Evolutionary conservation across 2,888 invertebrate species (phyloP), one percentile per base, ranked within the genome.

Genomic region (Pristionchus mayeri): DNA sequence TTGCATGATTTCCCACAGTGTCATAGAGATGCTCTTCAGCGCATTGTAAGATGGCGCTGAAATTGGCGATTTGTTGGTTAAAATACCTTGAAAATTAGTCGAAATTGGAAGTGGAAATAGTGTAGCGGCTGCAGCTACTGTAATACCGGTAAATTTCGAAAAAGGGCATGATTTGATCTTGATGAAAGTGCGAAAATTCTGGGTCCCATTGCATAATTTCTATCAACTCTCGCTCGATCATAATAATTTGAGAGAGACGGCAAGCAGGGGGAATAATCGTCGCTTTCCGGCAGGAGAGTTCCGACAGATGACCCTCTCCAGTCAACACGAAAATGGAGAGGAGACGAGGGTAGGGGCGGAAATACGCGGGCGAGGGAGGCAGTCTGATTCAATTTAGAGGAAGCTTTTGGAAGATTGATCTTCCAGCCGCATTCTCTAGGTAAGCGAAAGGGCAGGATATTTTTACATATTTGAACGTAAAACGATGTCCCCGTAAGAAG

Each of bases 1-100:
- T 93, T 95, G 94, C 91, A 95, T 94, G 91, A 95, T 95, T 93
- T 95, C 95, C 94, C 95, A 95, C 92, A 95, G 94, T 80, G 94
- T 94, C 86, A 93, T 93, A 52, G 93, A 93, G 85, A 93, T 93
- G 85, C 93, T 93, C 67, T 94, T 94, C 79, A 94, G 93, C 88
- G 95, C 94, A 92, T 94, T 94, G 87, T 94, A 94, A 82, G 95
- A 94, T 81, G 95, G 93, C 91, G 94, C 94, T 93, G 94, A 92
- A 34, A 79, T 34, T 30, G 21, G 9, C 30, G 6, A 71, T 3
- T 37, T n/a, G n/a, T n/a, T n/a, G n/a, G n/a, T n/a, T n/a, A n/a
- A n/a, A n/a, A n/a, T n/a, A n/a, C n/a, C n/a, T n/a, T n/a, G n/a
- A n/a, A n/a, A n/a, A n/a, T n/a, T n/a, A n/a, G n/a, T n/a, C n/a